A percentile compares a stretch with the other conserved stretches of the same genome.
These are phyloP conservation scores for Xylota segnis DNA, from an alignment of 2,888 invertebrate species.

Conservation along the genomic window DNA sequence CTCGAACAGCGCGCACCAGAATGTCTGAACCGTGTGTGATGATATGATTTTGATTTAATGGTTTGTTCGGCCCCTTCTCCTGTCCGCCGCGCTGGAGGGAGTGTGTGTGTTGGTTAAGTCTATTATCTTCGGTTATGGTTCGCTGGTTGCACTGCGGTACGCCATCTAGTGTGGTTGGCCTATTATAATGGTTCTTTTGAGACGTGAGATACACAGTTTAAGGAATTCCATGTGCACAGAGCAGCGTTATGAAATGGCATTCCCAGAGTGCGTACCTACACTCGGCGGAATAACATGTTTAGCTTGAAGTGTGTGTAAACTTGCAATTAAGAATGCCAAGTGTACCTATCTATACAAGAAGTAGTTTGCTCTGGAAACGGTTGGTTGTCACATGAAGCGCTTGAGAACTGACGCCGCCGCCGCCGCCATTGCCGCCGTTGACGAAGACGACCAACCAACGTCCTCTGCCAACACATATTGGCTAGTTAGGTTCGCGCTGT, in stretches of 20 bases:
- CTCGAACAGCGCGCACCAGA: conserved; percentile 52
- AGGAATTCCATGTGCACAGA: conserved; percentile 48
- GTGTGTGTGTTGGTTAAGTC: conserved; percentile 33
- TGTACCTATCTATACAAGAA: conserved; percentile 8
- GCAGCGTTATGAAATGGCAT: conserved; percentile 53
- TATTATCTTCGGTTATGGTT: conserved; percentile 70
- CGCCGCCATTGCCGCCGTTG: neutral
- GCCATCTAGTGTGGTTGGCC: conserved; percentile 65
- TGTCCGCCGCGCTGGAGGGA: too few relatives aligned
- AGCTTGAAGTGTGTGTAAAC: conserved; percentile 40
- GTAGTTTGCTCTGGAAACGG: conserved; percentile 62
- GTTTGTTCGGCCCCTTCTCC: conserved; percentile 7
- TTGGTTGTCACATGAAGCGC: conserved; percentile 56
- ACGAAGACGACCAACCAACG: neutral
- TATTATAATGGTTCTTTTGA: conserved; percentile 21
- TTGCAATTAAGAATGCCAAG: conserved; percentile 61
- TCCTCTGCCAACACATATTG: conserved; percentile 3
- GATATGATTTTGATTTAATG: conserved; percentile 74
- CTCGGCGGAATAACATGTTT: conserved; percentile 29
- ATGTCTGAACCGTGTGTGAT: conserved; percentile 66
- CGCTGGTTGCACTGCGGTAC: conserved; percentile 44
- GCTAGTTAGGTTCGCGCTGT: conserved; percentile 5
- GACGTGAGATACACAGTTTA: conserved; percentile 44
- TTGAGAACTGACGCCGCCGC: conserved; percentile 33
- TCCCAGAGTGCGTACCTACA: conserved; percentile 14